Conservation (phyloP, 1,140 invertebrate species). For the Drosophila nasuta region DNA sequence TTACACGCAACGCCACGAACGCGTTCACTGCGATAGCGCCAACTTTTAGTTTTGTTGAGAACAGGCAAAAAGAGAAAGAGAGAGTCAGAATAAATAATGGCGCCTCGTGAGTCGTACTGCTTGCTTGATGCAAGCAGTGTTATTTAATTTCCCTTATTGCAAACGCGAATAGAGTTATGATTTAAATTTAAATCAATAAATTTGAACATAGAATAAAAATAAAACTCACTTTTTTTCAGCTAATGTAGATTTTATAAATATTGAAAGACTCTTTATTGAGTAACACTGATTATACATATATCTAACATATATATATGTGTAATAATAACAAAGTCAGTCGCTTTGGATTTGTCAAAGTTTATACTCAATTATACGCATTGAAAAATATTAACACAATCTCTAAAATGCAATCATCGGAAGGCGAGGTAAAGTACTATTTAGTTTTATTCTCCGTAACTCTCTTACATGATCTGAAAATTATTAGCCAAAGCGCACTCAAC, state of each 20-base stretch:
- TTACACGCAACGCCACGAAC: slow-evolving; percentile 8
- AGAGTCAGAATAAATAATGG: background rate
- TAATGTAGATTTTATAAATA: no score
- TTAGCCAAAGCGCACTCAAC: slow-evolving; percentile 68
- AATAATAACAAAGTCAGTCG: background rate
- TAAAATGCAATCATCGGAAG: slow-evolving; percentile 48
- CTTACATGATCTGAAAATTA: background rate
- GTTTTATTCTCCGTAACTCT: no score
- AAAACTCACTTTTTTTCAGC: no score
- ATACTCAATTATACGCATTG: background rate
- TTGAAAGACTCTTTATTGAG: background rate
- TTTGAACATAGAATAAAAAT: no score
- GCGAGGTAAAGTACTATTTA: slow-evolving; percentile 30
- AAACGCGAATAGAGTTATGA: no score
- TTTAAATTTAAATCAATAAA: no score
- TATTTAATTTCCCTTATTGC: no score
- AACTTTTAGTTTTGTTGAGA: slow-evolving; percentile 9
- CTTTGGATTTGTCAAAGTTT: slow-evolving; percentile 8
- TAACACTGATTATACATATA: background rate
- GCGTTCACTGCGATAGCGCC: background rate
- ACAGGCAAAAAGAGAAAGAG: background rate
- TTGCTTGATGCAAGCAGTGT: no score
- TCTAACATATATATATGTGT: background rate
- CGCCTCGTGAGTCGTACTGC: no score
- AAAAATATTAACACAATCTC: background rate